These are phyloP conservation scores for Acromyrmex heyeri DNA, from an alignment of 1,140 invertebrate species.

Conservation along the genomic window DNA sequence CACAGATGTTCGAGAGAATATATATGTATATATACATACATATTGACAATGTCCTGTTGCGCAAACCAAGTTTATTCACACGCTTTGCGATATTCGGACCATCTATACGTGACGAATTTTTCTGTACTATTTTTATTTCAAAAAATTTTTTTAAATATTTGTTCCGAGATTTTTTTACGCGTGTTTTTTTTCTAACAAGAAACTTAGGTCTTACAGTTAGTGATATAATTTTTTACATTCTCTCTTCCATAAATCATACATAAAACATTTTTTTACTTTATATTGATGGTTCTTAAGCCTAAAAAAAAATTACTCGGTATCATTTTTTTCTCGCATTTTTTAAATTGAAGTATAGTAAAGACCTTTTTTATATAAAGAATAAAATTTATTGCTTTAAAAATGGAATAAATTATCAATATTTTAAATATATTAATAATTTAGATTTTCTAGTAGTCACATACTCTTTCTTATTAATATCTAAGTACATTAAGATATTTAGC, in stretches of 20 bases:
- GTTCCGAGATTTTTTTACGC: background rate
- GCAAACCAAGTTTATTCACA: constrained; percentile 34
- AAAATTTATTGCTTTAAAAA: background rate
- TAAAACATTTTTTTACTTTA: background rate
- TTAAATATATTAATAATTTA: background rate
- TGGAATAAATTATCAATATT: background rate
- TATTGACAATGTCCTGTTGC: constrained; percentile 25
- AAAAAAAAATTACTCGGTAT: background rate
- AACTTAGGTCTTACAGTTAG: background rate
- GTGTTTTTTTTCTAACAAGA: background rate
- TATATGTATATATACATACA: background rate
- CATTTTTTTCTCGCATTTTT: background rate
- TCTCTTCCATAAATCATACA: background rate
- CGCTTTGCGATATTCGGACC: constrained; percentile 15
- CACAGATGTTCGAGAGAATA: constrained; percentile 46
- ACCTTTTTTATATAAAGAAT: background rate
- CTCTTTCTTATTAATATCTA: background rate
- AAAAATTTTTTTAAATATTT: constrained; percentile 26
- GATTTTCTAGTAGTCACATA: background rate
- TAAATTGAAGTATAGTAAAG: background rate
- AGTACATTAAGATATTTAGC: constrained; percentile 20
- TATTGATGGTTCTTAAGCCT: background rate
- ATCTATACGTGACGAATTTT: constrained; percentile 16
- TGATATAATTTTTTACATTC: background rate
- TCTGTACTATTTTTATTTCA: constrained; percentile 14